phyloP scores from a whole-genome alignment of 2,113 vertebrate genomes.

The Thermophis baileyi region DNA sequence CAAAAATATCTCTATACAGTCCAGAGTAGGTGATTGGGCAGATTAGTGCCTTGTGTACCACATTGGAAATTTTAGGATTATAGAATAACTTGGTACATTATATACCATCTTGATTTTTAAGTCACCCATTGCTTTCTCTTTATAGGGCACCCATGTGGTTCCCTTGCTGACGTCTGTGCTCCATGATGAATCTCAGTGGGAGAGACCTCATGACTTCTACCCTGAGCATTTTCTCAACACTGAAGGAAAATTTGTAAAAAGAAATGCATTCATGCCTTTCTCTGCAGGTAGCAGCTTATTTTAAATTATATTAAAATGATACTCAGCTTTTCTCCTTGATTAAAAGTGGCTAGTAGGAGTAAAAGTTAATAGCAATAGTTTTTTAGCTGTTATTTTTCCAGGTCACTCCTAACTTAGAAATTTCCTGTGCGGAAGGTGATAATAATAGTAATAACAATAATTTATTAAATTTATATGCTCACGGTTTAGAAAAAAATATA shows the following conservation, averaged over 20 bases:
- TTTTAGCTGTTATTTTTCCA: neutral
- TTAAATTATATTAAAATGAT: neutral
- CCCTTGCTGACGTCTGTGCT: conserved; percentile 62
- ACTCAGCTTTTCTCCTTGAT: neutral
- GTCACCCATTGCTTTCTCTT: neutral
- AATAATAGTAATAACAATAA: neutral
- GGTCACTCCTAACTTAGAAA: neutral
- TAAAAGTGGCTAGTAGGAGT: neutral
- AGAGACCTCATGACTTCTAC: conserved; percentile 65
- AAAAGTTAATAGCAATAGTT: neutral
- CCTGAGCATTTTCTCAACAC: conserved; percentile 69
- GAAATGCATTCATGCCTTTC: conserved; percentile 72
- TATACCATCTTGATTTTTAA: neutral
- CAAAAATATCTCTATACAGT: neutral
- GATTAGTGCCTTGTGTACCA: neutral
- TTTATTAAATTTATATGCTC: neutral
- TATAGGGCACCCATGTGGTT: conserved; percentile 56
- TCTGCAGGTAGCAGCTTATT: conserved; percentile 54
- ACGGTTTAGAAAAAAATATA: neutral
- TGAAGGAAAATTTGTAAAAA: conserved; percentile 66
- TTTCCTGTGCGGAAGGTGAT: neutral
- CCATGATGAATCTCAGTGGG: conserved; percentile 62
- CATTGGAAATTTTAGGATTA: neutral
- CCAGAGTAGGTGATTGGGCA: neutral
- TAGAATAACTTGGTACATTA: neutral